Conservation (phyloP, 2,113 vertebrate genomes). For the Athene noctua region DNA sequence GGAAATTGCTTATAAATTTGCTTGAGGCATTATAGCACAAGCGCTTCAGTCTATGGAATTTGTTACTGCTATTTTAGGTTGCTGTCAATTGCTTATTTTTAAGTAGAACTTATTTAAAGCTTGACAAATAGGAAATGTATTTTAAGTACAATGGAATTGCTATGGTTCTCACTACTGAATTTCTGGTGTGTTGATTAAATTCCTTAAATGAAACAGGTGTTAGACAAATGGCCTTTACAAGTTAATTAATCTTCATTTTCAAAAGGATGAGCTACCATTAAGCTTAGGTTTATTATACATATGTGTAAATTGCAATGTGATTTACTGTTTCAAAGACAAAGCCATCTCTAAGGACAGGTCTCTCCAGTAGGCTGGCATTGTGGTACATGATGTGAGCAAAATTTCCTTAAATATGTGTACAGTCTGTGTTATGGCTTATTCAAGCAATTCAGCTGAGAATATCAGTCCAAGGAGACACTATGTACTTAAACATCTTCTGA, state of each 20-base stretch:
- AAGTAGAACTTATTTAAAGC: constrained; percentile 62
- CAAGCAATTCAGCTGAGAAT: background rate
- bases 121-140: constrained; percentile 25
- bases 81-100: constrained; percentile 52
- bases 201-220: constrained; percentile 62
- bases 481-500: background rate
- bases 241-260: constrained; percentile 63
- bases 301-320: background rate
- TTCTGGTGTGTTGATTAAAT: constrained; percentile 52
- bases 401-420: background rate
- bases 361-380: background rate
- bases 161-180: constrained; percentile 44
- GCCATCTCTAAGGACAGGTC: background rate
- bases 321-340: background rate
- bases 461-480: background rate
- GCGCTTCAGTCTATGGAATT: constrained; percentile 9
- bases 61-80: constrained; percentile 62
- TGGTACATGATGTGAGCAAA: background rate
- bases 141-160: constrained; percentile 41
- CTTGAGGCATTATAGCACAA: constrained; percentile 37
- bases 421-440: background rate
- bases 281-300: background rate
- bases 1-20: constrained; percentile 64
- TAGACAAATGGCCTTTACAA: constrained; percentile 25
- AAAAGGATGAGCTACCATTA: constrained; percentile 14